phyloP scores from a whole-genome alignment of 1,140 invertebrate species.

The Drosophila kanapiae region DNA sequence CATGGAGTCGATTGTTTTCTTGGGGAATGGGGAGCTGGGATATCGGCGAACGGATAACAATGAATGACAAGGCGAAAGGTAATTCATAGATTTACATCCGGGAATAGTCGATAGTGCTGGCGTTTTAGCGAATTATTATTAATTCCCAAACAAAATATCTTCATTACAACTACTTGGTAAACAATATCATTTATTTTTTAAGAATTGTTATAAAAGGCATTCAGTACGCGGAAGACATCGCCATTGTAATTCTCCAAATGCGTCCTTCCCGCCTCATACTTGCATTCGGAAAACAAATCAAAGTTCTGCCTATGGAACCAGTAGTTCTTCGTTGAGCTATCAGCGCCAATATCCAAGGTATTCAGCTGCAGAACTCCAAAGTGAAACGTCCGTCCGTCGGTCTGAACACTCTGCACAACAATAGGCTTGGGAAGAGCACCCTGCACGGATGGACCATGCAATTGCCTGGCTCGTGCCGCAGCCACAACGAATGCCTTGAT shows the following conservation, averaged over 20 bases:
- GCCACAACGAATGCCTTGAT: constrained; percentile 91
- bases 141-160: neutral
- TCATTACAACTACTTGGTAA: neutral
- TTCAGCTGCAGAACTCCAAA: constrained; percentile 95
- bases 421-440: constrained; percentile 90
- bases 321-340: constrained; percentile 90
- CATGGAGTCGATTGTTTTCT: constrained; percentile 34
- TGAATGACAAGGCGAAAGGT: constrained; percentile 6
- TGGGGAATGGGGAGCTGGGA: constrained; percentile 1
- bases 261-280: constrained; percentile 88
- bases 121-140: neutral
- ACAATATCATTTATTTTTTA: constrained; percentile 43
- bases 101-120: neutral
- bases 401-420: constrained; percentile 92
- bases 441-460: constrained; percentile 88
- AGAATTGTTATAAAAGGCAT: constrained; percentile 91
- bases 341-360: constrained; percentile 89
- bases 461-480: constrained; percentile 89
- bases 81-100: constrained; percentile 16
- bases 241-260: constrained; percentile 90
- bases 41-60: constrained; percentile 25
- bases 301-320: constrained; percentile 89
- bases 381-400: constrained; percentile 90
- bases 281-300: constrained; percentile 89
- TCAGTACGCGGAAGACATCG: constrained; percentile 91